Percentiles rank a stretch among this genome's conserved stretches.
These are phyloP conservation scores for Holothuria glaberrima DNA, from an alignment of 35 echinoderm and acorn worm species.

Conservation along the genomic window DNA sequence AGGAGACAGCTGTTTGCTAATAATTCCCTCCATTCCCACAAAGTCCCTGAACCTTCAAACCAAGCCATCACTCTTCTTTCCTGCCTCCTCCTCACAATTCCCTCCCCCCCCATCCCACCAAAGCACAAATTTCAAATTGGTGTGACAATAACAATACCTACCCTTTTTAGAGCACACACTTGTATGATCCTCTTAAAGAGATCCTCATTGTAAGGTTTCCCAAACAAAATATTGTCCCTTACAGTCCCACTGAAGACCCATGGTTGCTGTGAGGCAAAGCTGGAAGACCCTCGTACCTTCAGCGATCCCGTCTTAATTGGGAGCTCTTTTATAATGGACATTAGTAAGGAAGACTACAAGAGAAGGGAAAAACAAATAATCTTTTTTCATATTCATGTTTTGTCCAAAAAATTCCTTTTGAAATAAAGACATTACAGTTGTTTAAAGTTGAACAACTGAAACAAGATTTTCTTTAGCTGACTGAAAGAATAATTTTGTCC, in stretches of 20 bases:
- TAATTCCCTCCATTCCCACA: no score
- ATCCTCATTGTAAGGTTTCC: constrained; percentile 67
- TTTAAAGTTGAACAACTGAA: no score
- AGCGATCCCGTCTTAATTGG: constrained; percentile 64
- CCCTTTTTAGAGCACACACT: constrained; percentile 85
- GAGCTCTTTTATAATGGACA: constrained; percentile 85
- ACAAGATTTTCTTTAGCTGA: no score
- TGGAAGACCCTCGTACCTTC: constrained; percentile 43
- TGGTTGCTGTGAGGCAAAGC: constrained; percentile 86
- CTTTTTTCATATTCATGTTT: background rate
- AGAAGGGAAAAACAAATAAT: background rate
- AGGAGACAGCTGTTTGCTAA: no score
- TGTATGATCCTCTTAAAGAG: constrained; percentile 69
- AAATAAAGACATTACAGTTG: no score
- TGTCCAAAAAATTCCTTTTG: no score
- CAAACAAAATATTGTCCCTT: constrained; percentile 83
- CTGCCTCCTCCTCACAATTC: no score
- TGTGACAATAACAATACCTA: constrained; percentile 52
- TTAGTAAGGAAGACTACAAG: constrained; percentile 75
- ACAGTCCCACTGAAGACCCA: constrained; percentile 92
- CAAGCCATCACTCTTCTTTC: no score
- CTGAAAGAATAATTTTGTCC: no score
- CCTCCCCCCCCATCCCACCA: no score
- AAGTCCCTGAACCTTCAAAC: no score
- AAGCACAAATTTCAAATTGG: no score